Evolutionary conservation across 2,797 vertebrate species (phyloP).

Genomic region (Danio aesculapii): DNA sequence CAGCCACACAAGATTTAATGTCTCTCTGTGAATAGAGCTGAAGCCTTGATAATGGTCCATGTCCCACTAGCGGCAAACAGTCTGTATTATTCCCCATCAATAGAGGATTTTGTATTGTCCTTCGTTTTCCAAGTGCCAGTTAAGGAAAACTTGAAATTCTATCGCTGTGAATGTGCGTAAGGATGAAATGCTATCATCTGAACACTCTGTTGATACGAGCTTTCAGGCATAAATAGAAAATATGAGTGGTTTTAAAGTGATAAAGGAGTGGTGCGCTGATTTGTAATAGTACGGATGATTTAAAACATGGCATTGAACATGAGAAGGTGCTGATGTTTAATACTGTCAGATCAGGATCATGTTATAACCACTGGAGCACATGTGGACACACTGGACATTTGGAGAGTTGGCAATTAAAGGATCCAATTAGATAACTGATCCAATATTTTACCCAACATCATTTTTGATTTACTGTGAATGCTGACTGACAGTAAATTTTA

Average conservation of each 20-base stretch:
- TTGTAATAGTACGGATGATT: background rate
- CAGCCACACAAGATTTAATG: constrained; percentile 77
- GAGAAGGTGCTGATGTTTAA: background rate
- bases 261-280: background rate
- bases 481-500: background rate
- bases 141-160: constrained; percentile 39
- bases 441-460: background rate
- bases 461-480: background rate
- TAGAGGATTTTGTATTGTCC: constrained; percentile 40
- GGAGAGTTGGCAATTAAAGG: background rate
- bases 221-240: background rate
- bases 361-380: background rate
- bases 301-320: background rate
- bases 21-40: constrained; percentile 55
- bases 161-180: background rate
- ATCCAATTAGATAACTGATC: background rate
- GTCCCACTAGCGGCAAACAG: constrained; percentile 62
- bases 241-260: background rate
- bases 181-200: background rate
- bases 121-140: constrained; percentile 27
- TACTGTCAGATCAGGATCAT: background rate
- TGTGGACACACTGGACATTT: background rate
- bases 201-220: constrained; percentile 2
- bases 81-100: constrained; percentile 50
- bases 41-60: constrained; percentile 73